Evolutionary conservation across 2,797 vertebrate genomes (phyloP).

Genomic region (Sebastes hubbsi): DNA sequence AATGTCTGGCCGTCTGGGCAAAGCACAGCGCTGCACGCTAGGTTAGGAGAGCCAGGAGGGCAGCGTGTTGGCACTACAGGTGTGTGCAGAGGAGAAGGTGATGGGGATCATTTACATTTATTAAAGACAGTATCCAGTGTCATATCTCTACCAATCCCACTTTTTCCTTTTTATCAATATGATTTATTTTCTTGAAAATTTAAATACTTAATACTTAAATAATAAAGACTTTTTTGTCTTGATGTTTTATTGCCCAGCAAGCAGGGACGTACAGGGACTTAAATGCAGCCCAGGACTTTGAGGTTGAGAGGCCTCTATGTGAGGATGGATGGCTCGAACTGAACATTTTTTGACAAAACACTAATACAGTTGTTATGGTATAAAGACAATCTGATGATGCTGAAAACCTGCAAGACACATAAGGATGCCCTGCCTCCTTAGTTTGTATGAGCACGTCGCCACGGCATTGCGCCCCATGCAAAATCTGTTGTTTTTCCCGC

Average conservation of each 20-base stretch:
- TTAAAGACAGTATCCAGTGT: not conserved
- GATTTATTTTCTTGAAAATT: not conserved
- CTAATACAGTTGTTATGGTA: no score
- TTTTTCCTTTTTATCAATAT: not conserved
- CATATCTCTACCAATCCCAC: not conserved
- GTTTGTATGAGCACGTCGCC: no score
- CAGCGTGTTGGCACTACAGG: slow-evolving; percentile 8
- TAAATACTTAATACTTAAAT: not conserved
- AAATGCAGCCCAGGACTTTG: no score
- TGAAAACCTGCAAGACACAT: no score
- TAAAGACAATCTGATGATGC: no score
- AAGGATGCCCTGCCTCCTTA: no score
- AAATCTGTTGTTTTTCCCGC: no score
- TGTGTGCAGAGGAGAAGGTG: not conserved
- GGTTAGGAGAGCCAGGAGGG: not conserved
- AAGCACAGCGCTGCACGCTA: slow-evolving; percentile 11
- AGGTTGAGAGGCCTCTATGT: no score
- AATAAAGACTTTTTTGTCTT: not conserved
- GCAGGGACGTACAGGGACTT: no score
- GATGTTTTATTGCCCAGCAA: not conserved
- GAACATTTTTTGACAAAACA: no score
- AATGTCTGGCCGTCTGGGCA: slow-evolving; percentile 55
- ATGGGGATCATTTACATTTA: not conserved
- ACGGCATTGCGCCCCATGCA: no score
- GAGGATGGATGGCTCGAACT: no score